Conservation (phyloP, 2,113 vertebrate genomes). For the Electrona antarctica region DNA sequence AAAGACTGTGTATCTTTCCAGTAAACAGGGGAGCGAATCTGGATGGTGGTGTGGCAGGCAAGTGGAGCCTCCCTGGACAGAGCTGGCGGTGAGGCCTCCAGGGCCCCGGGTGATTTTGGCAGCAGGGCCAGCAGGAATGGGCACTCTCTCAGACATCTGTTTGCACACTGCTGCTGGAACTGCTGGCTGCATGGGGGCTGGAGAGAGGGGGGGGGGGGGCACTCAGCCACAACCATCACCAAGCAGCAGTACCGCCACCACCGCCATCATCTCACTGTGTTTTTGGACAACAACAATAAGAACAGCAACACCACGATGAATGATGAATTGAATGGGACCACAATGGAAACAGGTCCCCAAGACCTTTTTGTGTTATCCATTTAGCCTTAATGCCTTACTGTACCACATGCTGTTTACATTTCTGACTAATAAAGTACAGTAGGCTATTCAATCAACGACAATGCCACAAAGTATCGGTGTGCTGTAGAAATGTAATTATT, state of each 20-base stretch:
- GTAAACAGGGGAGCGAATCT: conserved; percentile 43
- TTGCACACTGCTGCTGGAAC: conserved; percentile 80
- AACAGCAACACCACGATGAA: not conserved
- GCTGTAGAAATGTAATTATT: too few species aligned
- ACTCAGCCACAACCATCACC: conserved; percentile 62
- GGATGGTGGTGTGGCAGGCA: conserved; percentile 48
- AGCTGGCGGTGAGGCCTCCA: conserved; percentile 74
- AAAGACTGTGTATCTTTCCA: conserved; percentile 41
- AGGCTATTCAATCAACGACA: too few species aligned
- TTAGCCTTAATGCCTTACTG: too few species aligned
- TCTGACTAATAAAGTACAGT: too few species aligned
- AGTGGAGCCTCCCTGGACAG: conserved; percentile 72
- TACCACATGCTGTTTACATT: too few species aligned
- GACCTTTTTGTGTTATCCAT: too few species aligned
- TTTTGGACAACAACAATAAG: not conserved
- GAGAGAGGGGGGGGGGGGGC: conserved; percentile 41
- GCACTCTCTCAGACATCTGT: conserved; percentile 86
- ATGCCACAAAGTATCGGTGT: too few species aligned
- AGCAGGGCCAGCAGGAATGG: conserved; percentile 74
- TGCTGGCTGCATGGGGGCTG: conserved; percentile 47
- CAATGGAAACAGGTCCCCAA: too few species aligned
- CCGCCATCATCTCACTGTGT: conserved; percentile 3
- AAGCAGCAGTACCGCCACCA: conserved; percentile 9
- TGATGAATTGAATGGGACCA: too few species aligned
- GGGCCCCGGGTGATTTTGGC: conserved; percentile 79